Conservation (phyloP, 2,888 invertebrate species). For the Pyrocoelia pectoralis region DNA sequence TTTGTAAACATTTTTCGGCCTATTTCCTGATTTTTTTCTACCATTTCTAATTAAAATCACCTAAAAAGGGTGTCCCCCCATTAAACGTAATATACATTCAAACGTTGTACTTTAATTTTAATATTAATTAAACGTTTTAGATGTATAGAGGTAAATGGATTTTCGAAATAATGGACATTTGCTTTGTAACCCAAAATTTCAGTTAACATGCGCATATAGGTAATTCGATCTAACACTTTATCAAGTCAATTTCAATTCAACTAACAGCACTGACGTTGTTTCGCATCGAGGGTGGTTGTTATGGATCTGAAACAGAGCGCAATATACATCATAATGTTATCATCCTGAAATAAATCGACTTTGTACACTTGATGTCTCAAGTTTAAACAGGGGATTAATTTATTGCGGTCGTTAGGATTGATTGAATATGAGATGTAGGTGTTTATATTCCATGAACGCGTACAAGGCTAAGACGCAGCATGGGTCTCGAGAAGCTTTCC, state of each 20-base stretch:
- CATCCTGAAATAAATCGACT: constrained; percentile 22
- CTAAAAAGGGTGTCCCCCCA: constrained; percentile 12
- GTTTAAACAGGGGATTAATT: not conserved
- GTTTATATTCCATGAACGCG: not conserved
- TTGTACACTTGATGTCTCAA: constrained; percentile 11
- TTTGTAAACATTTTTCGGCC: not conserved
- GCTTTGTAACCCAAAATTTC: constrained; percentile 29
- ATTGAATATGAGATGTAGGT: too few relatives aligned
- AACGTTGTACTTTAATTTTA: constrained; percentile 33
- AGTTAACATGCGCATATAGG: constrained; percentile 17
- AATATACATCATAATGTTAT: constrained; percentile 37
- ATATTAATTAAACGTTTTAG: constrained; percentile 31
- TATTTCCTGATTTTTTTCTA: not conserved
- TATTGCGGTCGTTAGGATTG: not conserved
- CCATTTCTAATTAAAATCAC: not conserved
- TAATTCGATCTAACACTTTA: constrained; percentile 32
- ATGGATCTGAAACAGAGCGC: constrained; percentile 31
- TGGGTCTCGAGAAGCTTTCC: not conserved
- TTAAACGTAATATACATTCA: constrained; percentile 32
- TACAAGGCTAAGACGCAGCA: not conserved
- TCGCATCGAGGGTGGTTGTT: constrained; percentile 14
- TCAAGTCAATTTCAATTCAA: constrained; percentile 35
- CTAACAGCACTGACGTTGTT: constrained; percentile 3
- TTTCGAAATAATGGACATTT: constrained; percentile 28
- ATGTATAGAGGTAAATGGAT: constrained; percentile 31